Evolutionary conservation across 2,888 invertebrate species (phyloP), one percentile per base, ranked within the genome.

Genomic region (Heteromurus nitidus): DNA sequence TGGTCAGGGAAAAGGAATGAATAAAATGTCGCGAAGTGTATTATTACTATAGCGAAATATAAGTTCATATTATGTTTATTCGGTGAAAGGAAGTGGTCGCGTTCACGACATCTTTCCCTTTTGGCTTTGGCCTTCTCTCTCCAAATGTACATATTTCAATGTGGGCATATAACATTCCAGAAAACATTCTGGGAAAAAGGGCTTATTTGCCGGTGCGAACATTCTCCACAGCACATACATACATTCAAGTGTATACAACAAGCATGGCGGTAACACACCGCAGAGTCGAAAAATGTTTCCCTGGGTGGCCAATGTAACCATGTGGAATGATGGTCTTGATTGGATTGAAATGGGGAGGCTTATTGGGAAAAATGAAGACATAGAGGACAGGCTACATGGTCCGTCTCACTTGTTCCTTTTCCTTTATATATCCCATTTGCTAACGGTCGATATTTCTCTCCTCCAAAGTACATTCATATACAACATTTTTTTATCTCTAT

Each of bases 281-380:
- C 26, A 64, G 9, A 36, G 24, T 13, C 9, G n/a, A 24, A 55
- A 72, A 64, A 74, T 64, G 65, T 74, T 74, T 74, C 65, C 74
- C 74, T 65, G 53, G 65, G 74, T 74, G 74, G 74, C 53, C 65
- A 64, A 31, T 53, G n/a, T 64, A 74, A 65, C 53, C 30, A 53
- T 62, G 73, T 73, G 62, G 73, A 73, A 74, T 65, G 53, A 65
- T 74, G 28, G 50, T 68, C 30, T 67, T 84, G 80, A 82, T 84
- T 84, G 84, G 82, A 82, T 84, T 79, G 84, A 82, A 82, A 84
- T 80, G 82, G 76, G 64, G 47, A 79, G 62, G 64, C 50, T 80
- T 75, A 75, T 75, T 80, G 75, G 70, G n/a, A 62, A 76, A 76
- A 75, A 83, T 83, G 83, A 83, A 80, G 83, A 83, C 62, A 55